Conservation (phyloP, 1,140 invertebrate genomes). For the Pogonomyrmex californicus region DNA sequence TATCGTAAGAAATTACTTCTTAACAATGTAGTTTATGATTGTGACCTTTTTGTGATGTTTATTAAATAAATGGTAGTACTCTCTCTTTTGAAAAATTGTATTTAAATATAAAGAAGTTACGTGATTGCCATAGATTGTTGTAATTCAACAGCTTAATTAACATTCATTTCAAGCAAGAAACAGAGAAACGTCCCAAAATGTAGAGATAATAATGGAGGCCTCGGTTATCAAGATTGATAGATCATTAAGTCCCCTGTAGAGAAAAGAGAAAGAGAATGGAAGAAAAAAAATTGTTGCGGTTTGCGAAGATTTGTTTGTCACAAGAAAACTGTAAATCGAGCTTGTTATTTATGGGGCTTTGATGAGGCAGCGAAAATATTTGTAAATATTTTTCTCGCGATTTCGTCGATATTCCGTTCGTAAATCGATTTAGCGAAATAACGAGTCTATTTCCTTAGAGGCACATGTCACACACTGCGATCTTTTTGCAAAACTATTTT, state of each 20-base stretch:
- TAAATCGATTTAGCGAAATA: conserved; percentile 28
- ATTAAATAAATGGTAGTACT: too few species aligned
- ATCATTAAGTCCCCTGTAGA: conserved; percentile 21
- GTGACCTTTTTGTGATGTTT: too few species aligned
- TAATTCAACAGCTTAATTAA: conserved; percentile 2
- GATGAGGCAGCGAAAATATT: conserved; percentile 26
- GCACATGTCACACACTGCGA: background rate
- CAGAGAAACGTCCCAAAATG: background rate
- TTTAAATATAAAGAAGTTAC: background rate
- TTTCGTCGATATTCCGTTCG: conserved; percentile 24
- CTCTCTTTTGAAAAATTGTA: background rate
- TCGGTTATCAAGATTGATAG: background rate
- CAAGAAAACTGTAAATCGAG: conserved; percentile 28
- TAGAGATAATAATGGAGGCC: conserved; percentile 13
- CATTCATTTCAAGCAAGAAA: background rate
- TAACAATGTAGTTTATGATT: too few species aligned
- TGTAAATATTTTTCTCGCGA: too few species aligned
- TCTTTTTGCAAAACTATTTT: background rate
- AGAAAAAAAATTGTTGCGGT: conserved; percentile 14
- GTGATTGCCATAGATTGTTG: background rate
- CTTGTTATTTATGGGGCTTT: conserved; percentile 34
- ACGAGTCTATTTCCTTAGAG: background rate
- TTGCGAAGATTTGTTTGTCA: background rate
- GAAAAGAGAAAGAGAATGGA: background rate
- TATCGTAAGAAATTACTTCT: too few species aligned